These are phyloP conservation scores for Pterois miles DNA, from an alignment of 2,797 vertebrate species.

Conservation along the genomic window DNA sequence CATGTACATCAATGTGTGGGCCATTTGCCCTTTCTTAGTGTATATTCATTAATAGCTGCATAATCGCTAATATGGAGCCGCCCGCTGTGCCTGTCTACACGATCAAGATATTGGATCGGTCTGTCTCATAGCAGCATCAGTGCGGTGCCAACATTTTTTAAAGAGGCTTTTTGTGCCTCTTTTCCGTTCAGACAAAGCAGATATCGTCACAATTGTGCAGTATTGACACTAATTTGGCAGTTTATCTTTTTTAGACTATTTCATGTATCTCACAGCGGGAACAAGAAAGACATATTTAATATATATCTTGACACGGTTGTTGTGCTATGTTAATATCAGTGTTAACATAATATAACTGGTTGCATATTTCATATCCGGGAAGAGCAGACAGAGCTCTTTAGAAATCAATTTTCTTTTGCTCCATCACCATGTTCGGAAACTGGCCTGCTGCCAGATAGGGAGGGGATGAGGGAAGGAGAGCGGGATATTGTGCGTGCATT, in stretches of 20 bases:
- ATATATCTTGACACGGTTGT: conserved; percentile 65
- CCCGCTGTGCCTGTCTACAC: conserved; percentile 18
- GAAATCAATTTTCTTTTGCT: conserved; percentile 80
- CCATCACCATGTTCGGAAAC: conserved; percentile 65
- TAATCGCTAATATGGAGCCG: conserved; percentile 51
- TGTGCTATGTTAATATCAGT: conserved; percentile 71
- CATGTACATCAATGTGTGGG: conserved; percentile 33
- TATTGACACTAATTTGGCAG: conserved; percentile 38
- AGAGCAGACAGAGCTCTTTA: conserved; percentile 70
- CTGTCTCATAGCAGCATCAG: conserved; percentile 28
- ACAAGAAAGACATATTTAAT: conserved; percentile 61
- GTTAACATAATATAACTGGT: conserved; percentile 68
- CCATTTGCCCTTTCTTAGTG: conserved; percentile 63
- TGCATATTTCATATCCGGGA: conserved; percentile 72
- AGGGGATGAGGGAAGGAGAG: conserved; percentile 37
- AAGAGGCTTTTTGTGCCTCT: conserved; percentile 4
- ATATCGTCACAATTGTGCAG: conserved; percentile 33
- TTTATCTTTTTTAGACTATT: conserved; percentile 39
- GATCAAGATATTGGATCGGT: conserved; percentile 42
- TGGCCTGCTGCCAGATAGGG: conserved; percentile 62
- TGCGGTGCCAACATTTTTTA: conserved; percentile 6
- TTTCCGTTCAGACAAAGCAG: conserved; percentile 40
- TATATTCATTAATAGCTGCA: conserved; percentile 61
- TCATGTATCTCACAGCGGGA: conserved; percentile 20
- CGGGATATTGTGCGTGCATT: conserved; percentile 43